Evolutionary conservation across 1,140 invertebrate species (phyloP).

Genomic region (Trinorchestia longiramus): DNA sequence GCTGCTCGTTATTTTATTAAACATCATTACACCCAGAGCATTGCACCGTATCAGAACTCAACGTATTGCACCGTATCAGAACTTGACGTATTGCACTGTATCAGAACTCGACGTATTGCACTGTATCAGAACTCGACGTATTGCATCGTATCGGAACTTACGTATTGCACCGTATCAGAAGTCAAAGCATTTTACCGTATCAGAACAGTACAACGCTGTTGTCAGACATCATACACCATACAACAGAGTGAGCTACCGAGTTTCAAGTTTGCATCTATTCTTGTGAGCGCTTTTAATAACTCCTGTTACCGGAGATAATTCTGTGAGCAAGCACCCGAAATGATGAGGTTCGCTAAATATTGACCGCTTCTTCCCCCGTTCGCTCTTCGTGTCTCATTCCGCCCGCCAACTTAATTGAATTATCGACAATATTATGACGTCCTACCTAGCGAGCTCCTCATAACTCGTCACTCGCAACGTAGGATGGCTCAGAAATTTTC

Average conservation of each 20-base stretch:
- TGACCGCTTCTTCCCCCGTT: neutral
- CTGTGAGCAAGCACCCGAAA: neutral
- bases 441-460: neutral
- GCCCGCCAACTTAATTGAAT: neutral
- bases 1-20: too few species aligned
- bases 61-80: too few species aligned
- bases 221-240: neutral
- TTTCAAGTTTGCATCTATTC: neutral
- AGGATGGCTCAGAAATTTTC: neutral
- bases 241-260: neutral
- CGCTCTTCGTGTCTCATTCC: neutral
- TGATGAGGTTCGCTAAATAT: neutral
- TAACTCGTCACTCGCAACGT: neutral
- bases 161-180: too few species aligned
- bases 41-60: too few species aligned
- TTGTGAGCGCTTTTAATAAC: neutral
- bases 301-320: neutral
- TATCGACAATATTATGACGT: slow-evolving; percentile 3
- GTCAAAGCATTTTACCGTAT: neutral
- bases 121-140: too few species aligned
- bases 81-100: too few species aligned
- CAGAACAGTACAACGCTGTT: neutral
- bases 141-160: too few species aligned
- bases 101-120: too few species aligned
- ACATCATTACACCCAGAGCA: too few species aligned